Base-by-base conservation (phyloP, 2,113 vertebrate species). In the Callionymus lyra region DNA sequence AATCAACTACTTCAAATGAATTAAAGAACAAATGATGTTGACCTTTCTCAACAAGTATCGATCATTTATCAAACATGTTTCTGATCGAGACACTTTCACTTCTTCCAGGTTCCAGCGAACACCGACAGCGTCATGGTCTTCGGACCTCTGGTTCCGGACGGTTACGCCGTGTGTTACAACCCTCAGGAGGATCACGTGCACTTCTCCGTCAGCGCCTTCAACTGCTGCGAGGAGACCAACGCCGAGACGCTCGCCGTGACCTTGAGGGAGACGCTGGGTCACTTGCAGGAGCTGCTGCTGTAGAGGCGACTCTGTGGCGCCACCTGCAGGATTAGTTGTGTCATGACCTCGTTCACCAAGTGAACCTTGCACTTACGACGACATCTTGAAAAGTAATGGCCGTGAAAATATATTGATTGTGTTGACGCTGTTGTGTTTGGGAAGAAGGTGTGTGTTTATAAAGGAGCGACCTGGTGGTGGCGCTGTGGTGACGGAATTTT, bases 51-150 rank as follows among this genome's bases (percentile, higher is more conserved):
- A 6, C 15, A 13, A 6, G 35, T n/a, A 37, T n/a, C n/a, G 10
- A 6, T 37, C 35, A 37, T 37, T 37, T 37, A 6, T 6, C 35
- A 36, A 11, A 6, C 35, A 6, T 36, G 4, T 36, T 36, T 36
- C 15, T 36, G 3, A 4, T 8, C 6, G 12, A 12, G 12, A 36
- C n/a, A 12, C 10, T 45, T 15, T 12, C 10, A 2, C 5, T 19
- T 34, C 41, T 13, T 18, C 40, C 38, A 90, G 89, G 87, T 91
- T 2, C 79, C 86, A 1, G 50, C 87, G 0, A 86, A 84, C 56
- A 83, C 84, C 0, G 88, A 89, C 78, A 89, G 86, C 10, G 86
- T 90, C 50, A 89, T 90, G 87, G 87, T 86, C 44, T 90, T 89
- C 1, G 88, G 89, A 12, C 87, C 88, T 0, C 80, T 88, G 2